phyloP scores from a whole-genome alignment of 2,888 invertebrate species.

The Nemurella pictetii region DNA sequence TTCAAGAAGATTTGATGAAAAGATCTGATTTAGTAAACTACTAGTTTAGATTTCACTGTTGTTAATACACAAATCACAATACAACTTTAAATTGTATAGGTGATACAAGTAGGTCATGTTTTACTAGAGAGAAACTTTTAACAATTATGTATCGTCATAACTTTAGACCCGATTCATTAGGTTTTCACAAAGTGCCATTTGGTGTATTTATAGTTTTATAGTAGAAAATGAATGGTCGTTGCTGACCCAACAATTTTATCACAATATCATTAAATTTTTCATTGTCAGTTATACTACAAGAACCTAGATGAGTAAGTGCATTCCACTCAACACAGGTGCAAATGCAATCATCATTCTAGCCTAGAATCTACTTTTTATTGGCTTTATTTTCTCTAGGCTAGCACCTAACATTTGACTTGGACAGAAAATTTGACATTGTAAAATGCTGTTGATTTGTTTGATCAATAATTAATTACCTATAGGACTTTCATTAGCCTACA shows the following conservation, averaged over 20 bases:
- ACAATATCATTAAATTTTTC: not conserved
- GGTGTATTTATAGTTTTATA: not conserved
- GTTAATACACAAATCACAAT: not conserved
- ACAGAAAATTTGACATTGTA: not conserved
- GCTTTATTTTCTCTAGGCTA: not conserved
- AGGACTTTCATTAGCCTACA: not conserved
- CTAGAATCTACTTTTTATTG: not conserved
- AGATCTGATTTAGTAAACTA: too few relatives aligned
- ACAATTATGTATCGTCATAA: not conserved
- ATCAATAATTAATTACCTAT: too few relatives aligned
- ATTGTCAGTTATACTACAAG: not conserved
- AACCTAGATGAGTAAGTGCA: too few relatives aligned
- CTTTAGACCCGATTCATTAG: not conserved
- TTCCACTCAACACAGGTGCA: too few relatives aligned
- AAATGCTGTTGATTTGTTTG: not conserved
- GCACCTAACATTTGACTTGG: not conserved
- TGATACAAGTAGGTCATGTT: not conserved
- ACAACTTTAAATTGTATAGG: not conserved
- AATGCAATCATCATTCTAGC: not conserved
- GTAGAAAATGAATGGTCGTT: not conserved
- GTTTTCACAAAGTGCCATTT: not conserved
- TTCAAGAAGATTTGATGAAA: too few relatives aligned
- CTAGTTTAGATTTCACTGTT: not conserved
- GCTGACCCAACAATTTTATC: not conserved
- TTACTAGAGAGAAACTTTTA: not conserved